These are phyloP conservation scores for Chlamydotis undulata DNA, from an alignment of 2,113 vertebrate genomes.

Conservation along the genomic window DNA sequence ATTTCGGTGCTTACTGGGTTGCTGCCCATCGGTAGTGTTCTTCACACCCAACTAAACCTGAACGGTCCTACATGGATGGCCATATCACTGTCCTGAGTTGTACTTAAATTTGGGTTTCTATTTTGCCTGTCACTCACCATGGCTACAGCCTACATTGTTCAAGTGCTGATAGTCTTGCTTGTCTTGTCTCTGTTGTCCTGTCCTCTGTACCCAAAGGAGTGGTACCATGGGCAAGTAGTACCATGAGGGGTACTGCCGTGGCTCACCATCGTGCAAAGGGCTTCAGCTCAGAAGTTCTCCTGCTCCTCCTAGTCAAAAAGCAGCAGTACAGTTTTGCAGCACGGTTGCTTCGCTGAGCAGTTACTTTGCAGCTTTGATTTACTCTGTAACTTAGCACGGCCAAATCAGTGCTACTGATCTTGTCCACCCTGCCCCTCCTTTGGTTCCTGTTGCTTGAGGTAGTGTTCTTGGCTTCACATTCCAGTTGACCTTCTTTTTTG, in stretches of 20 bases:
- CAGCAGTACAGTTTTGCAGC: not conserved
- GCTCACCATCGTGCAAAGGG: not conserved
- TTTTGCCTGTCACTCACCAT: not conserved
- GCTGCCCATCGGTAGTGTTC: not conserved
- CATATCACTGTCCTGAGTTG: not conserved
- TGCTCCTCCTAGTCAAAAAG: not conserved
- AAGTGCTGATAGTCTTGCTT: not conserved
- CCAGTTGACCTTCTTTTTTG: not conserved
- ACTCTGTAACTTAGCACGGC: not conserved
- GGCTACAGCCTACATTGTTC: not conserved
- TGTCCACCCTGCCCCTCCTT: not conserved
- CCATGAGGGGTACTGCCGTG: not conserved
- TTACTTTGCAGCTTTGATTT: not conserved
- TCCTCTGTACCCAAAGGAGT: not conserved
- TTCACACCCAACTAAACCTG: not conserved
- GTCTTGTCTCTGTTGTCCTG: not conserved
- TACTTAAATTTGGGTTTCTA: not conserved
- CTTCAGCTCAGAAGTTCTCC: not conserved
- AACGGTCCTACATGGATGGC: not conserved
- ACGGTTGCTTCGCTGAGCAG: not conserved
- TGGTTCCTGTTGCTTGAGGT: constrained; percentile 40
- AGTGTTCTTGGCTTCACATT: not conserved
- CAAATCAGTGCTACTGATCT: not conserved
- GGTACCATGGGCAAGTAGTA: not conserved
- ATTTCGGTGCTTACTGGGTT: not conserved